These are phyloP conservation scores for Theretra japonica DNA, from an alignment of 2,888 invertebrate genomes.

Conservation along the genomic window DNA sequence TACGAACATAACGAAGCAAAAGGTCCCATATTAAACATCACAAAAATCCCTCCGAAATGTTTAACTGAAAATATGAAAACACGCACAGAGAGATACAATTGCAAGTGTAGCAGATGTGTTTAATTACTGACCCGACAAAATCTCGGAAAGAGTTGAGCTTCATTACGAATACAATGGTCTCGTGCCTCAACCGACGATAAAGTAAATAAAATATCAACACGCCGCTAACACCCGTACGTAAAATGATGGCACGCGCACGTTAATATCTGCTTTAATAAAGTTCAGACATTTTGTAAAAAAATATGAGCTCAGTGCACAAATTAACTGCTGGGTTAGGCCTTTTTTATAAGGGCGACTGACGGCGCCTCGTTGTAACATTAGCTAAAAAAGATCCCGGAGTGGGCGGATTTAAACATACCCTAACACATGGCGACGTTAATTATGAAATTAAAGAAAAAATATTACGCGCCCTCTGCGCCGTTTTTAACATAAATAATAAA, in stretches of 20 bases:
- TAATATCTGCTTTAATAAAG: slow-evolving; percentile 78
- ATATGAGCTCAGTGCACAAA: slow-evolving; percentile 64
- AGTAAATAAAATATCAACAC: slow-evolving; percentile 81
- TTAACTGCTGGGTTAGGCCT: slow-evolving; percentile 72
- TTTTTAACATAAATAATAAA: slow-evolving; percentile 64
- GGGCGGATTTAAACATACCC: slow-evolving; percentile 62
- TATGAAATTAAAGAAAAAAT: slow-evolving; percentile 71
- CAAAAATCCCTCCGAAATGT: slow-evolving; percentile 60
- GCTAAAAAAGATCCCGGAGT: slow-evolving; percentile 63
- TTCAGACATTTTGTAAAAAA: slow-evolving; percentile 70
- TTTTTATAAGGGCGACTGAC: slow-evolving; percentile 59
- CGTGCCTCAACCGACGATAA: slow-evolving; percentile 63
- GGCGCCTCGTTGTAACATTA: slow-evolving; percentile 61
- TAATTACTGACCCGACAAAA: slow-evolving; percentile 80
- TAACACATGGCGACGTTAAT: slow-evolving; percentile 70
- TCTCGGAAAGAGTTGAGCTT: slow-evolving; percentile 74
- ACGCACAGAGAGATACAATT: slow-evolving; percentile 63
- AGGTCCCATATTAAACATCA: slow-evolving; percentile 52
- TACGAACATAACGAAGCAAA: slow-evolving; percentile 56
- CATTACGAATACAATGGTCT: slow-evolving; percentile 70
- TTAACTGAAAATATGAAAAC: slow-evolving; percentile 65
- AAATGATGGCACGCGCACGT: slow-evolving; percentile 67
- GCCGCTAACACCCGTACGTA: slow-evolving; percentile 67
- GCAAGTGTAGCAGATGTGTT: slow-evolving; percentile 79
- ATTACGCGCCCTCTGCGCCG: slow-evolving; percentile 50